A percentile compares a stretch with the other conserved stretches of the same genome.
Conservation (phyloP, 2,888 invertebrate species). For the Polyploca ridens region DNA sequence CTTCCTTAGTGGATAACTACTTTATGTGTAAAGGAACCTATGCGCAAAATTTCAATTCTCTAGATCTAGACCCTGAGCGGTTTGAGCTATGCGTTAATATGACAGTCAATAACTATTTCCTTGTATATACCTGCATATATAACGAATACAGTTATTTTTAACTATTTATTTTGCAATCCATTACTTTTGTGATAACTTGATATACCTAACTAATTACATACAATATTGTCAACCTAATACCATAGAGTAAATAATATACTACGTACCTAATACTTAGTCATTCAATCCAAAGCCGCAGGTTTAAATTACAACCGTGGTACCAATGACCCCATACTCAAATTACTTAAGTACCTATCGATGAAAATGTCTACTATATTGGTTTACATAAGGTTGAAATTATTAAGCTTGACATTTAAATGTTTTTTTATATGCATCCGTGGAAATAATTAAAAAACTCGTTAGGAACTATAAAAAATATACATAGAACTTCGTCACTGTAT, state of each 20-base stretch:
- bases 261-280: slow-evolving; percentile 18
- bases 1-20: too few species aligned
- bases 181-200: neutral
- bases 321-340: slow-evolving; percentile 9
- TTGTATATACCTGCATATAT: too few species aligned
- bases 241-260: neutral
- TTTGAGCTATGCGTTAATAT: too few species aligned
- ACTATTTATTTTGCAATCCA: neutral
- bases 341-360: slow-evolving; percentile 12
- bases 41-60: too few species aligned
- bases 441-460: neutral
- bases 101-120: too few species aligned
- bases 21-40: too few species aligned
- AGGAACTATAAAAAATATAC: neutral
- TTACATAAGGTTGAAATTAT: neutral
- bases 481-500: too few species aligned
- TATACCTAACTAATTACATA: neutral
- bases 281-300: slow-evolving; percentile 45
- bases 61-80: too few species aligned
- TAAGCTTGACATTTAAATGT: neutral
- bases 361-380: slow-evolving; percentile 14
- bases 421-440: neutral
- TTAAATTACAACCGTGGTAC: slow-evolving; percentile 37
- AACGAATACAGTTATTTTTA: too few species aligned
- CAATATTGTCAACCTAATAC: neutral